Evolutionary conservation across 2,113 vertebrate species (phyloP).

Genomic region (Pristiophorus japonicus): DNA sequence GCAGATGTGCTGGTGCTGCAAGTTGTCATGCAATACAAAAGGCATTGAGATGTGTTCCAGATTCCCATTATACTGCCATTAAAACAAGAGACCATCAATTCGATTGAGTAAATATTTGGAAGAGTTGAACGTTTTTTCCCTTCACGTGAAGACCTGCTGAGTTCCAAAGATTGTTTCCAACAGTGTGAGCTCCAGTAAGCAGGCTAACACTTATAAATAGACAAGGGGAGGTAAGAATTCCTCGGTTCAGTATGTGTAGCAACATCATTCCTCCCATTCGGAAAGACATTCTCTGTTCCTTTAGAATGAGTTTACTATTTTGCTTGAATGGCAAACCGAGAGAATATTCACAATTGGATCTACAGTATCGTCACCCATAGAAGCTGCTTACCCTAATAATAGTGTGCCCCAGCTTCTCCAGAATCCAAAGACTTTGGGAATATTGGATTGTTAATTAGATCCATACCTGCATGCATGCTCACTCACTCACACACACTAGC

Average conservation of each 20-base stretch:
- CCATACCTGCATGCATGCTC: no score
- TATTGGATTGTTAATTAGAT: no score
- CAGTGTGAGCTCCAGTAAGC: background rate
- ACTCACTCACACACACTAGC: no score
- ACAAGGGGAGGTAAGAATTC: background rate
- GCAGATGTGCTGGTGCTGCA: background rate
- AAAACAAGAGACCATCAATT: background rate
- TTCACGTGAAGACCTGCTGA: background rate
- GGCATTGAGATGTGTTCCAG: background rate
- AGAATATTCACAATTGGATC: background rate
- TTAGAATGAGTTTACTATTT: background rate
- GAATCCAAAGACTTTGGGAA: no score
- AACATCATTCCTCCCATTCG: background rate
- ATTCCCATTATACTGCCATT: background rate
- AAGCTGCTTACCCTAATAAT: no score
- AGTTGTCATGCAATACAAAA: background rate
- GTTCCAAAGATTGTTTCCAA: background rate
- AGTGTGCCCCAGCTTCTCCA: no score
- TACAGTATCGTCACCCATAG: background rate
- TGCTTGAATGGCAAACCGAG: background rate
- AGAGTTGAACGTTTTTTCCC: background rate
- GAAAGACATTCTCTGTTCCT: background rate
- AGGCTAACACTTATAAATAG: background rate
- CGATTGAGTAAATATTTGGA: background rate
- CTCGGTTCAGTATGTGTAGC: background rate